Conservation (phyloP, 2,888 invertebrate species). For the Chrysina gloriosa region DNA sequence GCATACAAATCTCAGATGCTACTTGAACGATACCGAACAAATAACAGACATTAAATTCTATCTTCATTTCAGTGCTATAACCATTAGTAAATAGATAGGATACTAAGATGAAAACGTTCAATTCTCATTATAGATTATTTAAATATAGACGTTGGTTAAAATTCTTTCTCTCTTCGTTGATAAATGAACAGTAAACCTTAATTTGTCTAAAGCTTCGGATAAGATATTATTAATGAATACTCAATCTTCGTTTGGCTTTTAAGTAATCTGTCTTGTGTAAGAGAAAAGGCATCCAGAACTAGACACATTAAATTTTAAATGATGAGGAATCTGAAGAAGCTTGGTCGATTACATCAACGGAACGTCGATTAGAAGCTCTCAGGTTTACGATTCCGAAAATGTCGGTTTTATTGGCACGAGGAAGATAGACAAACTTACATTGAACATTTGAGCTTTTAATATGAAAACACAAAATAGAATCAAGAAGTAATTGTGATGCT, state of each 20-base stretch:
- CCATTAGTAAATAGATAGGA: slow-evolving; percentile 28
- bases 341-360: slow-evolving; percentile 18
- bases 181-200: slow-evolving; percentile 49
- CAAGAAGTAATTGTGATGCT: no score
- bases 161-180: slow-evolving; percentile 42
- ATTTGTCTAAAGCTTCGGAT: slow-evolving; percentile 49
- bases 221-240: slow-evolving; percentile 51
- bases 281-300: slow-evolving; percentile 38
- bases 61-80: slow-evolving; percentile 21
- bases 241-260: slow-evolving; percentile 45
- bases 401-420: slow-evolving; percentile 5
- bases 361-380: slow-evolving; percentile 27
- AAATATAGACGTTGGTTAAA: slow-evolving; percentile 42
- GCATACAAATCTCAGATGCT: background rate
- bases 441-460: background rate
- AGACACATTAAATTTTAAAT: slow-evolving; percentile 37
- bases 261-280: slow-evolving; percentile 43
- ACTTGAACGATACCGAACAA: slow-evolving; percentile 6
- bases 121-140: slow-evolving; percentile 42
- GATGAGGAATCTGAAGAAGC: slow-evolving; percentile 16
- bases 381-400: slow-evolving; percentile 27
- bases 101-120: slow-evolving; percentile 37
- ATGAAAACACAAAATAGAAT: no score
- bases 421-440: background rate
- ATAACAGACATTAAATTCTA: slow-evolving; percentile 21